Evolutionary conservation across 2,888 invertebrate genomes (phyloP).

Genomic region (Empis livida): DNA sequence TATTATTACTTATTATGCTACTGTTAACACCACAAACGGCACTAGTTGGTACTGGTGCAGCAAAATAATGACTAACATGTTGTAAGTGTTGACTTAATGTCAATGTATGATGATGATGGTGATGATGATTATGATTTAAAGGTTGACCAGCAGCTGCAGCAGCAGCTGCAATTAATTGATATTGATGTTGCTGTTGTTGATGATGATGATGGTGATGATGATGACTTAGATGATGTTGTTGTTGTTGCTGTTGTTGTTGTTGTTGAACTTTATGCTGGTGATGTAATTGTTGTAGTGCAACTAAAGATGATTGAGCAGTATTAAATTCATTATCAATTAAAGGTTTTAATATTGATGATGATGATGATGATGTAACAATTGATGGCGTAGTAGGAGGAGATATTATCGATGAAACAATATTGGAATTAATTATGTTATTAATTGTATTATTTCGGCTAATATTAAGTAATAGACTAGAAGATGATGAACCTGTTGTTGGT

Average conservation of each 20-base stretch:
- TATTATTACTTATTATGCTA: slow-evolving; percentile 12
- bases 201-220: slow-evolving; percentile 4
- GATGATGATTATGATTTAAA: slow-evolving; percentile 8
- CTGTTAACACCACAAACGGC: background rate
- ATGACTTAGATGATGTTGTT: slow-evolving; percentile 1
- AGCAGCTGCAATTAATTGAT: slow-evolving; percentile 8
- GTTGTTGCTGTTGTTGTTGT: slow-evolving; percentile 9
- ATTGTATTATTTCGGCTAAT: background rate
- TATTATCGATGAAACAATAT: too few relatives aligned
- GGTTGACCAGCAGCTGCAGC: slow-evolving; percentile 7
- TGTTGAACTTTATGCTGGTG: slow-evolving; percentile 3
- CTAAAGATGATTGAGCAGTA: background rate
- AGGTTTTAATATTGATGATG: background rate
- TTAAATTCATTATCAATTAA: background rate
- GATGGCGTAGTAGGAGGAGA: slow-evolving; percentile 2
- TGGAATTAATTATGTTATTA: too few relatives aligned
- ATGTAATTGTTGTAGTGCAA: background rate
- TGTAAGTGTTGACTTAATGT: slow-evolving; percentile 28
- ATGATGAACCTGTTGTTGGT: slow-evolving; percentile 3
- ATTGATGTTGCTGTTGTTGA: slow-evolving; percentile 7
- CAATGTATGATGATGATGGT: too few relatives aligned
- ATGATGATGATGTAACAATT: slow-evolving; percentile 2
- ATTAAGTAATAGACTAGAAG: background rate
- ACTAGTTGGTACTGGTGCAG: slow-evolving; percentile 13
- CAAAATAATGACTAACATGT: slow-evolving; percentile 25